A percentile compares a stretch with the other conserved stretches of the same genome.
These are phyloP conservation scores for Helicoverpa assulta DNA, from an alignment of 2,888 invertebrate species.

Conservation along the genomic window DNA sequence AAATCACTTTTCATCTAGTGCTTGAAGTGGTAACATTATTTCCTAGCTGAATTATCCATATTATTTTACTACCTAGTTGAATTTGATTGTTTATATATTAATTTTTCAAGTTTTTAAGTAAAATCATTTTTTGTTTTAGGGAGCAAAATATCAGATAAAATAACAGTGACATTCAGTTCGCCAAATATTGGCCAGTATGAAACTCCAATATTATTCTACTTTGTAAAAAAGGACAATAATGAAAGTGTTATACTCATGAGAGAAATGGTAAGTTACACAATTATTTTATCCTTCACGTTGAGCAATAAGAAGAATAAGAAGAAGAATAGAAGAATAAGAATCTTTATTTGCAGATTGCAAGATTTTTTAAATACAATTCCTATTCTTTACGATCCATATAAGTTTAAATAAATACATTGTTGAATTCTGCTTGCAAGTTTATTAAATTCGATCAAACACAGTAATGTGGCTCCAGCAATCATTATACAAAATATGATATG, in stretches of 20 bases:
- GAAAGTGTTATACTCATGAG: constrained; percentile 77
- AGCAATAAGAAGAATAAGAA: too few relatives aligned
- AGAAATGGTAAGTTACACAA: constrained; percentile 79
- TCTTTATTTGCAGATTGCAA: too few relatives aligned
- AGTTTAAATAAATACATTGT: too few relatives aligned
- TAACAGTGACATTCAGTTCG: constrained; percentile 68
- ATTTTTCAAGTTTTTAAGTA: not conserved
- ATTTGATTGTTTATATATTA: not conserved
- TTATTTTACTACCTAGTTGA: too few relatives aligned
- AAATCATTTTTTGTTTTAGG: constrained; percentile 68
- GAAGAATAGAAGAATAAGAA: too few relatives aligned
- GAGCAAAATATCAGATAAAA: constrained; percentile 59
- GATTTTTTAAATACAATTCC: too few relatives aligned
- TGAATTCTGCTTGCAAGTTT: too few relatives aligned
- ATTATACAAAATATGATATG: too few relatives aligned
- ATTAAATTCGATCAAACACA: too few relatives aligned
- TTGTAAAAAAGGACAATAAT: constrained; percentile 67
- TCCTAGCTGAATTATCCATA: not conserved
- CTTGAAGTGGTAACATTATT: constrained; percentile 1
- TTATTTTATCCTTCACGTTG: too few relatives aligned
- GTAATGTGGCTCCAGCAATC: too few relatives aligned
- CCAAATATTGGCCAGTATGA: constrained; percentile 80
- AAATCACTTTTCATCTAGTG: constrained; percentile 9
- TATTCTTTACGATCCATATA: too few relatives aligned
- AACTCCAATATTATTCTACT: constrained; percentile 83